phyloP scores from a whole-genome alignment of 1,140 invertebrate species.

The Papilio aristodemus region DNA sequence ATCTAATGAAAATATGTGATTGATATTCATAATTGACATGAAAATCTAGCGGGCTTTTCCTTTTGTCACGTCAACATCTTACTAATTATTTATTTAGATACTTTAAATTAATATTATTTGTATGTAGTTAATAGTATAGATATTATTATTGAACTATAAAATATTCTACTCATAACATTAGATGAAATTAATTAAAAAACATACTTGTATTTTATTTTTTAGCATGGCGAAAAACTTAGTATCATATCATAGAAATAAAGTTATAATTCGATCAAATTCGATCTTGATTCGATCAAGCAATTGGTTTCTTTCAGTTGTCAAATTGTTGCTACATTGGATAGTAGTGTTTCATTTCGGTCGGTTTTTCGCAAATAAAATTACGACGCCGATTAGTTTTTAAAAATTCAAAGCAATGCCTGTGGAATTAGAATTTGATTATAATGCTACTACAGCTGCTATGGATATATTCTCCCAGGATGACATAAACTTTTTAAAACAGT shows the following conservation, averaged over 20 bases:
- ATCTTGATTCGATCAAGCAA: constrained; percentile 23
- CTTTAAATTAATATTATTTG: too few relatives aligned
- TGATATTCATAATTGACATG: constrained; percentile 1
- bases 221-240: neutral
- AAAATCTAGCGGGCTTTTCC: constrained; percentile 31
- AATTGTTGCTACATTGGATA: constrained; percentile 41
- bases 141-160: neutral
- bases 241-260: neutral
- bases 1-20: constrained; percentile 2
- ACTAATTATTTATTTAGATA: too few relatives aligned
- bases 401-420: constrained; percentile 57
- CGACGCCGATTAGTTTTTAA: constrained; percentile 43
- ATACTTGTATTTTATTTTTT: neutral
- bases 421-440: constrained; percentile 69
- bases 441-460: constrained; percentile 54
- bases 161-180: neutral
- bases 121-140: too few relatives aligned
- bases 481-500: constrained; percentile 60
- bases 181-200: neutral
- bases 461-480: constrained; percentile 68
- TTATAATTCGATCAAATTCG: neutral
- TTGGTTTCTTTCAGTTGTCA: constrained; percentile 57
- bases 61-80: neutral
- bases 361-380: constrained; percentile 50
- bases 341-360: constrained; percentile 43